Conservation (phyloP, 1,140 invertebrate genomes). For the Cyclina sinensis region DNA sequence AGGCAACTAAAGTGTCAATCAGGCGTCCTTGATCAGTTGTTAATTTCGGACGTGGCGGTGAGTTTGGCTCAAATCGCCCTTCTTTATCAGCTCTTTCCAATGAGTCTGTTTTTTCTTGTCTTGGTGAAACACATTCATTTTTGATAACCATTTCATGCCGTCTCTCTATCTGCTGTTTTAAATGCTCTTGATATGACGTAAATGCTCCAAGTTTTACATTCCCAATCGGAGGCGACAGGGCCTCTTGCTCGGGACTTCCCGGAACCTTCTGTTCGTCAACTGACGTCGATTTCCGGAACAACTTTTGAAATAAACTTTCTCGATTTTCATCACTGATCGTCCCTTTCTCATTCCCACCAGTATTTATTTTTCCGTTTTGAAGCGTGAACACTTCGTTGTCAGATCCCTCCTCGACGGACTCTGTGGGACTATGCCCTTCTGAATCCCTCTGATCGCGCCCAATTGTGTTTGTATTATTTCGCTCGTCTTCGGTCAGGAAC, state of each 20-base stretch:
- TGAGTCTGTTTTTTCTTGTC: neutral
- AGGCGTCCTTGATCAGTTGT: conserved; percentile 54
- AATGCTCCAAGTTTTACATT: conserved; percentile 36
- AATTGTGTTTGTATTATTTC: neutral
- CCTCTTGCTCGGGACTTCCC: conserved; percentile 39
- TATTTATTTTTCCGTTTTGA: neutral
- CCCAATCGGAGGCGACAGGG: conserved; percentile 25
- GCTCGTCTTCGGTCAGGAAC: conserved; percentile 78
- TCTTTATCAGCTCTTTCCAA: neutral
- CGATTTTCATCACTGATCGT: neutral
- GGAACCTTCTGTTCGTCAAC: conserved; percentile 49
- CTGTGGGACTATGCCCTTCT: conserved; percentile 53
- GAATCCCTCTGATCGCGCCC: conserved; percentile 13
- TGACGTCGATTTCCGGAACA: conserved; percentile 47
- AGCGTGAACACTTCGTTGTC: conserved; percentile 49
- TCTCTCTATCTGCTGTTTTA: conserved; percentile 48
- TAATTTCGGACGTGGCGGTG: conserved; percentile 19
- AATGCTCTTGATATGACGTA: conserved; percentile 48
- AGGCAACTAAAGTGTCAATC: conserved; percentile 62
- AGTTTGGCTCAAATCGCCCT: neutral
- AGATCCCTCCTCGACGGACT: conserved; percentile 52
- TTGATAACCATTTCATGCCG: conserved; percentile 7
- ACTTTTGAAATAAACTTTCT: conserved; percentile 55
- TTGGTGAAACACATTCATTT: conserved; percentile 39
- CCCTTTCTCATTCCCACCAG: neutral